These are phyloP conservation scores for Cebus imitator DNA, from an alignment of 2,113 vertebrate genomes.

Conservation along the genomic window DNA sequence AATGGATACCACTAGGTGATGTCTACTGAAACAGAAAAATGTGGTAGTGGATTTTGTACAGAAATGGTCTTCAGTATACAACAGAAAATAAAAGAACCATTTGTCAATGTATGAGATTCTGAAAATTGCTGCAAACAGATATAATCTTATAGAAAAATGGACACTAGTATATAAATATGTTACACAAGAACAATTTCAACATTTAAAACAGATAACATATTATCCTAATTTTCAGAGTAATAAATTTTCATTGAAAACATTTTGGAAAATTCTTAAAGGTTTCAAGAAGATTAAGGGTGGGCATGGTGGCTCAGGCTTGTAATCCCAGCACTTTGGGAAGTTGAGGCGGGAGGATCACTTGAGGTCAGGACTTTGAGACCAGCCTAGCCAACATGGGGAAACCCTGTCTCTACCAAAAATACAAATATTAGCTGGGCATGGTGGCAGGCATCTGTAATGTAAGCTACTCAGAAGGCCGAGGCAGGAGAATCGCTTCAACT, in stretches of 20 bases:
- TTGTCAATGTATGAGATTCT: not conserved
- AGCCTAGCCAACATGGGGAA: too few relatives aligned
- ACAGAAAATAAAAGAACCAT: not conserved
- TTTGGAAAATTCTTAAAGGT: not conserved
- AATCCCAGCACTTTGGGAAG: too few relatives aligned
- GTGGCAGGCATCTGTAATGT: too few relatives aligned
- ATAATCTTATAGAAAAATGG: not conserved
- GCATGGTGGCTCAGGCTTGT: too few relatives aligned
- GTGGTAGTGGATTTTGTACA: not conserved
- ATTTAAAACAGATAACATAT: not conserved
- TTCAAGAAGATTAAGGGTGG: not conserved
- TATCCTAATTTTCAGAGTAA: slow-evolving; percentile 5
- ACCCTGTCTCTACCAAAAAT: too few relatives aligned
- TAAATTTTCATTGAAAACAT: not conserved
- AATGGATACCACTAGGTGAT: slow-evolving; percentile 1
- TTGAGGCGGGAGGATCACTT: too few relatives aligned
- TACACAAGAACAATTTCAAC: not conserved
- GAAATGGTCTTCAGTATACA: not conserved
- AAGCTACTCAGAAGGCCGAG: too few relatives aligned
- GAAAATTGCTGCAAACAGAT: not conserved
- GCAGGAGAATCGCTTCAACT: too few relatives aligned
- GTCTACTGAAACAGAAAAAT: not conserved
- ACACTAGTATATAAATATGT: not conserved
- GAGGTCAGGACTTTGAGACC: too few relatives aligned
- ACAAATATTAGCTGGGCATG: too few relatives aligned